Evolutionary conservation across 2,113 vertebrate genomes (phyloP).

Genomic region (Caracal caracal): DNA sequence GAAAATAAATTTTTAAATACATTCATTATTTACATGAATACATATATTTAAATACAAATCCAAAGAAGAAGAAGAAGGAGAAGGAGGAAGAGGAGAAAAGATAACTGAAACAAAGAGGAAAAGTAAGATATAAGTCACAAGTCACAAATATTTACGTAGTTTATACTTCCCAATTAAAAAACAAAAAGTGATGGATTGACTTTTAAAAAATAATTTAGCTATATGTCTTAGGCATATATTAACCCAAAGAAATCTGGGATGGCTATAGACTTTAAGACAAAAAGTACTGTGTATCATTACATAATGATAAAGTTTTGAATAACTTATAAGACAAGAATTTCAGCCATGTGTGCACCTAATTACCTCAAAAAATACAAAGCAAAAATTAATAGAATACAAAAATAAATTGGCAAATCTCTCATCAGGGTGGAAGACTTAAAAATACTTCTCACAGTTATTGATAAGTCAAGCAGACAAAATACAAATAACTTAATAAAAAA

Average conservation of each 20-base stretch:
- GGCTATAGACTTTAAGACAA: background rate
- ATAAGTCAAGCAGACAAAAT: no score
- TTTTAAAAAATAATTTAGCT: background rate
- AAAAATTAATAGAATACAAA: background rate
- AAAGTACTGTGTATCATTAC: background rate
- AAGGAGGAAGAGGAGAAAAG: background rate
- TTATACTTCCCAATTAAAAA: background rate
- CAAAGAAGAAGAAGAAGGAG: background rate
- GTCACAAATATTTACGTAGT: background rate
- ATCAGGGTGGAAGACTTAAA: background rate
- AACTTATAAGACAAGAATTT: background rate
- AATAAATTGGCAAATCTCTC: background rate
- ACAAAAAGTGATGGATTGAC: background rate
- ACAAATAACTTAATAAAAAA: background rate
- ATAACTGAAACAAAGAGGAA: background rate
- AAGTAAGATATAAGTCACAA: background rate
- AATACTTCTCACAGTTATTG: background rate
- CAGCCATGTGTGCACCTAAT: background rate
- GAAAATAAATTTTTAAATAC: background rate
- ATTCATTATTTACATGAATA: no score
- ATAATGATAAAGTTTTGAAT: background rate
- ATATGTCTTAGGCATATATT: background rate
- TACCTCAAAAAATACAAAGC: background rate
- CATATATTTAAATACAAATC: no score
- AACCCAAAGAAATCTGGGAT: background rate